Evolutionary conservation across 2,113 vertebrate species (phyloP).

Genomic region (Pogona vitticeps): DNA sequence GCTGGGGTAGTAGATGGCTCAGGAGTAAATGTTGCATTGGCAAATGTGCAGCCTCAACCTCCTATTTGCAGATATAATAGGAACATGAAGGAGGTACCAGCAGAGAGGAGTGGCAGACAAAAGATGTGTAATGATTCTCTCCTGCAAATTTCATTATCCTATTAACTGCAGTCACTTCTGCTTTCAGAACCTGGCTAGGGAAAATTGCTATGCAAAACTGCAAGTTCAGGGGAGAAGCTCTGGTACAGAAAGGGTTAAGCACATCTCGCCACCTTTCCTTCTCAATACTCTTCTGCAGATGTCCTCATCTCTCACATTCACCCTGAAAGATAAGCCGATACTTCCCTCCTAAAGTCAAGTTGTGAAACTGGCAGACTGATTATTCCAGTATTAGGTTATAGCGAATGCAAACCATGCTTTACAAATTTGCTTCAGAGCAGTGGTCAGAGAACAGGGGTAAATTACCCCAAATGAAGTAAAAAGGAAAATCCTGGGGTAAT

Average conservation of each 20-base stretch:
- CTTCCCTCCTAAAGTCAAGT: too few species aligned
- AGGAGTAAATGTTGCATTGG: neutral
- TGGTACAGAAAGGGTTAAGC: neutral
- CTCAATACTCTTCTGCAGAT: neutral
- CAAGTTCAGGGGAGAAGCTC: neutral
- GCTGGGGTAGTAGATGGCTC: too few species aligned
- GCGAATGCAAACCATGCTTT: neutral
- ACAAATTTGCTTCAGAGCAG: neutral
- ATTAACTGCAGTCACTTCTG: neutral
- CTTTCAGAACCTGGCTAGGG: neutral
- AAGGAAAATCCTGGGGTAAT: too few species aligned
- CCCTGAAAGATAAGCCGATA: too few species aligned
- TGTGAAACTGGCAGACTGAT: neutral
- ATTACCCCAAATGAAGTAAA: too few species aligned
- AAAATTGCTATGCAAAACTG: neutral
- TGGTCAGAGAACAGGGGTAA: too few species aligned
- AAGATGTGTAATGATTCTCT: neutral
- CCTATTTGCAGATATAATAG: neutral
- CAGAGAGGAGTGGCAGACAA: neutral
- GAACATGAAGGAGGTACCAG: neutral
- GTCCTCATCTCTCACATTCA: neutral
- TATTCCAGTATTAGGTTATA: neutral
- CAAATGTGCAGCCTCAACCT: neutral
- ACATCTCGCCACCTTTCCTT: too few species aligned
- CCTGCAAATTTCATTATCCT: neutral